Evolutionary conservation across 2,888 invertebrate genomes (phyloP).

Genomic region (Eueremaeus valkanovi): DNA sequence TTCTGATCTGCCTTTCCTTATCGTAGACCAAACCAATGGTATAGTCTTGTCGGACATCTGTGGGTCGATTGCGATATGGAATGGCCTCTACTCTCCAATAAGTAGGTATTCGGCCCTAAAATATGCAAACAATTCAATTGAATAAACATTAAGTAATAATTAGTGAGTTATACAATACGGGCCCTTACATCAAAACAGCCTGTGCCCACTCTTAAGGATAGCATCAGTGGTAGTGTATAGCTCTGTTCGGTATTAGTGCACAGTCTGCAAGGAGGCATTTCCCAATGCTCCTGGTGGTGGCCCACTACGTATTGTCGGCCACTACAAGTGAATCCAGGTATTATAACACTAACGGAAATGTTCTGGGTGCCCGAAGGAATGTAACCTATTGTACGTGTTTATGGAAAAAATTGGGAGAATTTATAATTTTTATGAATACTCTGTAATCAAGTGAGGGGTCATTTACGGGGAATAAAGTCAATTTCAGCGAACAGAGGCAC

Average conservation of each 20-base stretch:
- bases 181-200: conserved; percentile 35
- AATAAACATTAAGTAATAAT: neutral
- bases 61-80: neutral
- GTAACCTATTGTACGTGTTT: too few species aligned
- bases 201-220: conserved; percentile 10
- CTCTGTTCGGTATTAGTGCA: conserved; percentile 37
- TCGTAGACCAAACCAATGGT: conserved; percentile 36
- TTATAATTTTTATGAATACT: too few species aligned
- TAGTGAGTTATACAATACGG: neutral
- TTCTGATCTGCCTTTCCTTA: conserved; percentile 22
- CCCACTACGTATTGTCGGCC: conserved; percentile 34
- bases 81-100: conserved; percentile 40
- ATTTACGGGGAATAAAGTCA: conserved; percentile 37
- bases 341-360: conserved; percentile 18
- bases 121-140: neutral
- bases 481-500: conserved; percentile 31
- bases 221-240: conserved; percentile 31
- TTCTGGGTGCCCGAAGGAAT: conserved; percentile 27
- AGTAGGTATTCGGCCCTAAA: conserved; percentile 38
- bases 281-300: conserved; percentile 33
- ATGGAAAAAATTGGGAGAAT: too few species aligned
- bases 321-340: conserved; percentile 21
- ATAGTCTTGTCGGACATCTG: conserved; percentile 29
- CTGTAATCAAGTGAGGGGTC: neutral
- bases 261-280: conserved; percentile 36